Base-by-base conservation (phyloP, 1,140 invertebrate species). In the Drosophila nigromelanica region DNA sequence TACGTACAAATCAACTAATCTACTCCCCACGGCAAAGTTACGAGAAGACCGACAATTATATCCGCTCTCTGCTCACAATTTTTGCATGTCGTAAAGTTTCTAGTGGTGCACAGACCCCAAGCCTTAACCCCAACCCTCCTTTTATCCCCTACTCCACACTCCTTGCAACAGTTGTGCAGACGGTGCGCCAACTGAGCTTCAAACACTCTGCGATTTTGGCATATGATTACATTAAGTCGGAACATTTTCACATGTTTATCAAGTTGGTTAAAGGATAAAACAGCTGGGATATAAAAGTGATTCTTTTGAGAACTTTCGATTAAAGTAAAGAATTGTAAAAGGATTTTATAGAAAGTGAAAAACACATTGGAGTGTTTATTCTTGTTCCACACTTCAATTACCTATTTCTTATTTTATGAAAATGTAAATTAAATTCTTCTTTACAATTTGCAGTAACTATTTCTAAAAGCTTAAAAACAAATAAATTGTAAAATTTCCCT, bases 1-100 rank as follows among this genome's bases (percentile, higher is more conserved):
- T 73, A 60, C 73, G 76, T 79, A 77, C 79, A 89, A 87, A 87
- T 87, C 83, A 87, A 87, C 83, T 89, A 87, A 87, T 87, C 83
- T 87, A 85, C 83, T 87, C 83, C 83, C 83, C 83, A 87, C 79
- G 83, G 83, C 76, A 89, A 87, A 89, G 83, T 87, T 87, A 89
- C 78, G 83, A 89, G 83, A 87, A 87, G 83, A 87, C 83, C 83
- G 83, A 87, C 83, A 89, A 87, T 87, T 87, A 87, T 89, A 89
- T 87, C 83, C 83, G 79, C 83, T 87, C 83, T 89, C 79, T 87
- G 83, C 83, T 87, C 83, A 79, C 79, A 82, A 89, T 89, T 87
- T 87, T 87, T 87, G 83, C 83, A 87, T 87, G 83, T 87, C 83
- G 83, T 89, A 87, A 87, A 87, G 83, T 87, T 87, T 87, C 63